Conservation (phyloP, 2,797 vertebrate species). For the Podargus strigoides region DNA sequence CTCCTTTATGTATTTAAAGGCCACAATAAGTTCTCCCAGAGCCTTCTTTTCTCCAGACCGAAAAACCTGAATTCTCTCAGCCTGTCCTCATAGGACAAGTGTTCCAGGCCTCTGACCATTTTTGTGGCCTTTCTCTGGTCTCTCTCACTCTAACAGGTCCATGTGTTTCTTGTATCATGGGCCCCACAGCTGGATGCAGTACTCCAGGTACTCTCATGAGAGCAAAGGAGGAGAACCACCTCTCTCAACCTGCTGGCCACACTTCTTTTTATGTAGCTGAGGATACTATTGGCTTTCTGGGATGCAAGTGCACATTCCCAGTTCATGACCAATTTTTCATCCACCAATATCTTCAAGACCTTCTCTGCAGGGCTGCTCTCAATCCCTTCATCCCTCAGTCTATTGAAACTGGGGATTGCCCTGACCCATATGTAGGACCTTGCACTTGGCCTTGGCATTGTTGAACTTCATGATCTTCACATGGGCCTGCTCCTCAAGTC, state of each 20-base stretch:
- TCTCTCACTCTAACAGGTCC: not conserved
- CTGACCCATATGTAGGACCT: not conserved
- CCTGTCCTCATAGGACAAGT: not conserved
- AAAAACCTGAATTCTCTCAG: not conserved
- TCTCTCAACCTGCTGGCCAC: not conserved
- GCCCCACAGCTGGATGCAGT: not conserved
- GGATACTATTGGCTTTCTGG: rapidly evolving
- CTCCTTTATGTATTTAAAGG: not conserved
- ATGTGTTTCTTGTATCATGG: not conserved
- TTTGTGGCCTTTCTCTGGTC: not conserved
- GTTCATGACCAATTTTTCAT: not conserved
- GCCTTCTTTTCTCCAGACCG: not conserved
- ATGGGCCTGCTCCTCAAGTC: rapidly evolving
- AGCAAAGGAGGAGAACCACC: not conserved
- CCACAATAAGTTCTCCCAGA: not conserved
- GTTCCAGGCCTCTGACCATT: not conserved
- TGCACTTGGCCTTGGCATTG: not conserved
- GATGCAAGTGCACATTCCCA: not conserved
- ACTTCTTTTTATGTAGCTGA: not conserved
- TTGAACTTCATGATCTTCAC: not conserved
- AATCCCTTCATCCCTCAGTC: not conserved
- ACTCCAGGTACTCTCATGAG: not conserved
- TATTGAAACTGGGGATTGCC: not conserved
- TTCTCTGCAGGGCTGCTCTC: not conserved
- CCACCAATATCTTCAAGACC: not conserved